Conservation (phyloP, 2,797 vertebrate species). For the Rhodeus uyekii region DNA sequence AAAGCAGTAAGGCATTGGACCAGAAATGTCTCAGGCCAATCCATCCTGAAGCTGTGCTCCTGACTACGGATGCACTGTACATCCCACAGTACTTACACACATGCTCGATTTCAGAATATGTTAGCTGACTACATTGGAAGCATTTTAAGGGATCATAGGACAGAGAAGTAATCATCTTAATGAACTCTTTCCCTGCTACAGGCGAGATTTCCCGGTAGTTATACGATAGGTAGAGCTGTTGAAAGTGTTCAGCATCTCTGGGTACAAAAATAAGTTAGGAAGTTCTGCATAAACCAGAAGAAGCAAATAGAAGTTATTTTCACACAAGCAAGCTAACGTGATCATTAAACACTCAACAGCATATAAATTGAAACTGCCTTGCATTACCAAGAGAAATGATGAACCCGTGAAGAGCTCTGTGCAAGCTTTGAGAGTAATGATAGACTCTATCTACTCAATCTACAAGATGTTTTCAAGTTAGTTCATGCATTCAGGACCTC, state of each 20-base stretch:
- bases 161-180: neutral
- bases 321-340: too few relatives aligned
- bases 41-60: neutral
- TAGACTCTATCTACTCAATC: too few relatives aligned
- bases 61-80: neutral
- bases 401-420: too few relatives aligned
- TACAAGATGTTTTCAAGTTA: too few relatives aligned
- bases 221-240: too few relatives aligned
- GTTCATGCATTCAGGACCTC: too few relatives aligned
- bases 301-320: neutral
- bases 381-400: neutral
- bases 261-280: neutral
- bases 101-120: neutral
- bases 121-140: neutral
- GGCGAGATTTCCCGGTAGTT: too few relatives aligned
- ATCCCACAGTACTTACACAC: neutral
- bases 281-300: neutral
- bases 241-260: neutral
- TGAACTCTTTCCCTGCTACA: neutral
- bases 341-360: neutral
- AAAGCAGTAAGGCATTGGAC: neutral
- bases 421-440: neutral
- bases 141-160: neutral
- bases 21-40: neutral
- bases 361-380: neutral